Conservation (phyloP, 1,140 invertebrate genomes). For the Octopus bimaculoides region DNA sequence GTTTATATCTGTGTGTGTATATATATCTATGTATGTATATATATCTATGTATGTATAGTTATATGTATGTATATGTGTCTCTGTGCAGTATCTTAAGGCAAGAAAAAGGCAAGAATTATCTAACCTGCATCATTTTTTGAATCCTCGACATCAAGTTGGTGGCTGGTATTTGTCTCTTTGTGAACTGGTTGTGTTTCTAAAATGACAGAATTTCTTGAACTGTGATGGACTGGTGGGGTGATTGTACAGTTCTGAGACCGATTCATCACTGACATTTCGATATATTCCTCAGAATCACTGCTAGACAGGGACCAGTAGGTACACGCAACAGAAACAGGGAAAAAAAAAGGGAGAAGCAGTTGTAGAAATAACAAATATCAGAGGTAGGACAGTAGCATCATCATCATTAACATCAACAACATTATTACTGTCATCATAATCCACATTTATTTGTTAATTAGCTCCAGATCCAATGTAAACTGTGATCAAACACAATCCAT, state of each 20-base stretch:
- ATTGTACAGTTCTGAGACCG: constrained; percentile 27
- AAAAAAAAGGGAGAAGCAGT: background rate
- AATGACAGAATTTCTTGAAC: constrained; percentile 64
- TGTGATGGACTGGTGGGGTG: constrained; percentile 64
- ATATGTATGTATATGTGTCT: background rate
- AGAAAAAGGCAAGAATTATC: background rate
- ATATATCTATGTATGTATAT: too few species aligned
- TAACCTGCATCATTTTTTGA: constrained; percentile 1
- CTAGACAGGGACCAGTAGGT: background rate
- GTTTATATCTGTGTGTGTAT: too few species aligned
- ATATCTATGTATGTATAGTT: too few species aligned
- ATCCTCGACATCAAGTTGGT: background rate
- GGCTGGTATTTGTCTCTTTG: background rate
- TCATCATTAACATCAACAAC: too few species aligned
- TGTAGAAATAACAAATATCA: background rate
- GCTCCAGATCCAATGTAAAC: too few species aligned
- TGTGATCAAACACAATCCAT: too few species aligned
- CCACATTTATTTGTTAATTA: too few species aligned
- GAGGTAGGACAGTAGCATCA: too few species aligned
- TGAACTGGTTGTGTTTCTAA: background rate
- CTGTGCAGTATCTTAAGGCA: background rate
- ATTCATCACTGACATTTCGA: constrained; percentile 79
- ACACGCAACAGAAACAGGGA: background rate
- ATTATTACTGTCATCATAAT: too few species aligned
- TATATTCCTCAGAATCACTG: constrained; percentile 62